Base-by-base conservation (phyloP, 2,888 invertebrate genomes). In the Athetis lepigone region DNA sequence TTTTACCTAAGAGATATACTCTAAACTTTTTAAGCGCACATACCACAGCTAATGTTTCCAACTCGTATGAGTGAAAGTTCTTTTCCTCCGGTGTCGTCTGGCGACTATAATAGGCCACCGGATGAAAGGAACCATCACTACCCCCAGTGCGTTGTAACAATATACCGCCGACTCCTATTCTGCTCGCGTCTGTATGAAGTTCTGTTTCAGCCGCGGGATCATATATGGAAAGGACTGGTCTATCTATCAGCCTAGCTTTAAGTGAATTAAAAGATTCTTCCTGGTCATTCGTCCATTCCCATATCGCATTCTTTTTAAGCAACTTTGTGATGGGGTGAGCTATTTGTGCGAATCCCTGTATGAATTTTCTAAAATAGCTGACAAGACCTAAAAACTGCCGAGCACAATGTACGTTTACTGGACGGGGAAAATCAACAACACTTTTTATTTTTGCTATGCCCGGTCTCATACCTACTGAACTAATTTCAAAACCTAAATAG, bases 401-500 rank as follows among this genome's bases (percentile, higher is more conserved):
- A 13, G 23, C 45, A 23, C 23, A 13, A 45, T 45, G 45, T 13
- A 23, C 23, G 23, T 45, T 45, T n/a, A 13, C 6, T 5, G 23
- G 45, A 6, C 45, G 13, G 23, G 23, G 45, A 11, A 45, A 45
- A 45, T 45, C 23, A 13, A 13, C 13, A 25, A 25, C 5, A 45
- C 45, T 13, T 23, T 6, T 13, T 23, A 23, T 45, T 23, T 45
- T 23, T 23, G 23, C n/a, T 8, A 13, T n/a, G 5, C 45, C 23
- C 13, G 23, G 45, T 25, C 45, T 23, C 13, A 45, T 23, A 4
- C 45, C 45, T 7, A n/a, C n/a, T n/a, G 23, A 45, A n/a, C 45
- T 45, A 45, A 45, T 45, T 11, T 45, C 45, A 25, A 23, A 45
- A 2, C 45, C 23, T 21, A 45, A 23, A 45, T 45, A 45, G 21